Base-by-base conservation (phyloP, 2,113 vertebrate species). In the Neodontobutis hainanensis region DNA sequence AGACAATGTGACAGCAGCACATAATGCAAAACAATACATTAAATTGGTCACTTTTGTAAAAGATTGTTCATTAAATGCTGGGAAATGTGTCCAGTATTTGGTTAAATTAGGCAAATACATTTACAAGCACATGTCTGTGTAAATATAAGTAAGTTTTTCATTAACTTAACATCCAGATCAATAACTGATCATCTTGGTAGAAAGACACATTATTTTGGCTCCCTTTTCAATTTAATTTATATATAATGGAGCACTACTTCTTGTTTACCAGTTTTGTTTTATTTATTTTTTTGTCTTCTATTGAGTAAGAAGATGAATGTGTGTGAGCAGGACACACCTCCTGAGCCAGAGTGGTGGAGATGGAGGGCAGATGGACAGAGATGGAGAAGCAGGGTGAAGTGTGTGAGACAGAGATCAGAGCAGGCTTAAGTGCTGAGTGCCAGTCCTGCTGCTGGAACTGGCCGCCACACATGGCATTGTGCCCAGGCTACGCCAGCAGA, bases 401-500 rank as follows among this genome's bases (percentile, higher is more conserved):
- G 85, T 83, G 85, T 73, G 82, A 86, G 87, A 80, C 68, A 46
- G 65, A 82, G 85, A 85, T 89, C 76, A 85, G 80, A 90, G 83
- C 77, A n/a, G 74, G 72, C 85, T 65, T 49, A 78, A 81, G 80
- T 79, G 77, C 80, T 61, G 85, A 86, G 76, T 84, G 87, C 82
- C 79, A 82, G 85, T 77, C 80, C 77, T 85, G 77, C 87, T 86
- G 88, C 87, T 69, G 78, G 81, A 79, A 75, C 80, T 84, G 78
- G 84, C 84, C 75, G 77, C 86, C 80, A 77, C 83, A 71, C 85
- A 73, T 88, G 86, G 88, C 85, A 76, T 70, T 0, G 50, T 86
- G 87, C 87, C 88, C 85, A 71, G 84, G 74, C 73, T 70, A 76
- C 68, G 65, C 88, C 86, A 91, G 87, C 90, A 88, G 86, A 91